Percentiles rank a stretch among this genome's conserved stretches.
Evolutionary conservation across 2,113 vertebrate genomes (phyloP).

Genomic region (Leptobrachium leishanense): DNA sequence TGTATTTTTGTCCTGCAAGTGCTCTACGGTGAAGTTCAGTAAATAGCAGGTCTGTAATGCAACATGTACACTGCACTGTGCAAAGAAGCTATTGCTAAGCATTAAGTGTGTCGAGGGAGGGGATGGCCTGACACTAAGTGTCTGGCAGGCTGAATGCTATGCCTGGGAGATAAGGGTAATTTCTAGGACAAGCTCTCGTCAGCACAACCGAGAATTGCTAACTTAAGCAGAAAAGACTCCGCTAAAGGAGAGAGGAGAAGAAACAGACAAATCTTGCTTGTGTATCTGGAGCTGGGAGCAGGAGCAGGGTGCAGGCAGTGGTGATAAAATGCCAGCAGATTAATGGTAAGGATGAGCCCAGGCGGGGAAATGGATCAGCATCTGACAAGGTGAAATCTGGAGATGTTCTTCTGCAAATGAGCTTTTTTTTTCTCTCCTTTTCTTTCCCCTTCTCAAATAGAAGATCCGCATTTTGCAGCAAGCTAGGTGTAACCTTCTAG

Average conservation of each 20-base stretch:
- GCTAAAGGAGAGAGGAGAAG: conserved; percentile 44
- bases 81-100: conserved; percentile 41
- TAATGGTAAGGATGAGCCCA: conserved; percentile 48
- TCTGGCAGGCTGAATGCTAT: conserved; percentile 48
- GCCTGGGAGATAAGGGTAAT: conserved; percentile 50
- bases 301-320: conserved; percentile 48
- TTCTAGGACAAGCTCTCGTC: conserved; percentile 50
- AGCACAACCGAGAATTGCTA: conserved; percentile 49
- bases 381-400: conserved; percentile 49
- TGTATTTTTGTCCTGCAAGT: conserved; percentile 15
- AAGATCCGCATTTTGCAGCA: conserved; percentile 19
- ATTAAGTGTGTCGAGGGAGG: conserved; percentile 45
- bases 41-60: conserved; percentile 14
- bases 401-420: conserved; percentile 50
- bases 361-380: conserved; percentile 47
- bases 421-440: conserved; percentile 24
- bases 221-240: conserved; percentile 49
- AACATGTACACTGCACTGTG: conserved; percentile 28
- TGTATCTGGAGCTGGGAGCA: conserved; percentile 46
- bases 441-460: conserved; percentile 19
- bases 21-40: not conserved
- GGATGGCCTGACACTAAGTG: conserved; percentile 41
- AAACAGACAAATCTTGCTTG: conserved; percentile 50
- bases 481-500: conserved; percentile 30
- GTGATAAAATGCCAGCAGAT: conserved; percentile 49